Percentiles rank a stretch among this genome's conserved stretches.
Conservation (phyloP, 2,113 vertebrate genomes). For the Phasianus colchicus region DNA sequence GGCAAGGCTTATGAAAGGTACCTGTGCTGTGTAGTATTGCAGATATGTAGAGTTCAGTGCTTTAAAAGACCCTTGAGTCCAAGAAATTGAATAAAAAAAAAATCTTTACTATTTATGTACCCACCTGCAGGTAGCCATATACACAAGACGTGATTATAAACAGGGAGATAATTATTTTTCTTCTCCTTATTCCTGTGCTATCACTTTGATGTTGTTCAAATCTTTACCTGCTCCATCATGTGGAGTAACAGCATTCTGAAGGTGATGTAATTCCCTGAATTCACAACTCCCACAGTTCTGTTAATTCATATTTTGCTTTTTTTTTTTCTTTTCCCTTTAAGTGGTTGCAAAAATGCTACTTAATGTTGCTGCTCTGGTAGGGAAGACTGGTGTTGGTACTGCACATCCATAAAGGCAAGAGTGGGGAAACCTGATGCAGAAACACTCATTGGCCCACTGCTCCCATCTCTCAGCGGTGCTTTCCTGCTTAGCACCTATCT, state of each 20-base stretch:
- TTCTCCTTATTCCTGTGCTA: background rate
- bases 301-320: too few species aligned
- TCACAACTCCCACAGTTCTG: fast-evolving
- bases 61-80: background rate
- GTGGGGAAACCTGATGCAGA: background rate
- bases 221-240: background rate
- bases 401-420: background rate
- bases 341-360: background rate
- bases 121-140: background rate
- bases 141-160: fast-evolving
- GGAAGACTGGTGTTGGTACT: background rate
- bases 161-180: background rate
- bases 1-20: fast-evolving
- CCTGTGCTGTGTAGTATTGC: fast-evolving
- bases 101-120: fast-evolving
- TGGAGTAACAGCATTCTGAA: fast-evolving
- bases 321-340: background rate
- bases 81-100: background rate
- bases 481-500: background rate
- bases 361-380: fast-evolving
- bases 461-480: fast-evolving
- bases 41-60: background rate
- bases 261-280: background rate
- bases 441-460: background rate
- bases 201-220: background rate